Conservation (phyloP, 2,797 vertebrate species). For the Phataginus tetradactyla region DNA sequence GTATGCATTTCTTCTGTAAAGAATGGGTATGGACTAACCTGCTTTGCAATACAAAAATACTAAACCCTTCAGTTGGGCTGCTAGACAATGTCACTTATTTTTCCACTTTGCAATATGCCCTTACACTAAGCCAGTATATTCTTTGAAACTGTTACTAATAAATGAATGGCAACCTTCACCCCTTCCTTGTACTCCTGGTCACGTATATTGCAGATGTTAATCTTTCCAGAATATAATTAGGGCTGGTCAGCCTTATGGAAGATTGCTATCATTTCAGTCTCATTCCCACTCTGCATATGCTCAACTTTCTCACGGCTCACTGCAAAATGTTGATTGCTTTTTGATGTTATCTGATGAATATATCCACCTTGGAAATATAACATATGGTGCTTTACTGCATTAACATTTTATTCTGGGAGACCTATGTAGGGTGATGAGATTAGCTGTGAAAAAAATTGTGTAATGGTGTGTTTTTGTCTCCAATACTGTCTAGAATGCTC, state of each 20-base stretch:
- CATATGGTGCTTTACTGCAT: not conserved
- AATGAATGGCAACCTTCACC: not conserved
- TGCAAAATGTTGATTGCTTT: not conserved
- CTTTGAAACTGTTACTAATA: not conserved
- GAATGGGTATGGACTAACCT: not conserved
- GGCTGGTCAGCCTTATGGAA: not conserved
- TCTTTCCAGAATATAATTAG: not conserved
- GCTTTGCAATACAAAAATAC: not conserved
- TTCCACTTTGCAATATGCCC: not conserved
- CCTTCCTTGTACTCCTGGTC: not conserved
- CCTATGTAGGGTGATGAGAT: not conserved
- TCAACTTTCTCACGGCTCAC: not conserved
- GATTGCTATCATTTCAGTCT: not conserved
- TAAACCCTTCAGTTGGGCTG: not conserved
- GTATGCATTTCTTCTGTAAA: not conserved
- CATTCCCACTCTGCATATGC: not conserved
- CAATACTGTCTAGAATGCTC: not conserved
- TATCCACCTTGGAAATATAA: not conserved
- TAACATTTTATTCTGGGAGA: not conserved
- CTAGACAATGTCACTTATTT: not conserved
- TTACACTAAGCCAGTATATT: not conserved
- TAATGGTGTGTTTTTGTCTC: not conserved
- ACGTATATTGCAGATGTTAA: not conserved
- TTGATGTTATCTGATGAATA: conserved; percentile 16
- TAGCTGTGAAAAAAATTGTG: not conserved